Conservation (phyloP, 2,113 vertebrate genomes). For the Stomatorhinus ivindoensis region DNA sequence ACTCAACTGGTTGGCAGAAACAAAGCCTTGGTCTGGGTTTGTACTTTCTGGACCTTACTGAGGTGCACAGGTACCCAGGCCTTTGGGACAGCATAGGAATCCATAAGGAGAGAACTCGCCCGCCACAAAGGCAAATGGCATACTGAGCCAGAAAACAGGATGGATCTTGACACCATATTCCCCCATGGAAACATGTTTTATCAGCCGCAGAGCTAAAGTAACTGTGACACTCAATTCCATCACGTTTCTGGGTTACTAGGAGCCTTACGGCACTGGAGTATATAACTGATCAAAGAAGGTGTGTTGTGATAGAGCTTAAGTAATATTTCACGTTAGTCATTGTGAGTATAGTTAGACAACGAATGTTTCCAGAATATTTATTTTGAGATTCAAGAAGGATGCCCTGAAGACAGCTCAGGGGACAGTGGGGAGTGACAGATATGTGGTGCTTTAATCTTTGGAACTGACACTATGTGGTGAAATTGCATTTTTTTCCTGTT, state of each 20-base stretch:
- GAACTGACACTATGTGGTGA: conserved; percentile 37
- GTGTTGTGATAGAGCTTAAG: background rate
- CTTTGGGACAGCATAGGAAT: background rate
- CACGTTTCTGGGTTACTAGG: background rate
- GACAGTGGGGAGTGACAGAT: background rate
- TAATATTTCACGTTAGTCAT: background rate
- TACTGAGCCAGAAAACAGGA: conserved; percentile 70
- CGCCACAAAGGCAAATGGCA: conserved; percentile 69
- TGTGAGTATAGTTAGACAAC: background rate
- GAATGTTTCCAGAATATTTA: background rate
- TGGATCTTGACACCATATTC: conserved; percentile 77
- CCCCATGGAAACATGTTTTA: conserved; percentile 49
- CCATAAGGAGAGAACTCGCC: conserved; percentile 12
- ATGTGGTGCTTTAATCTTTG: background rate
- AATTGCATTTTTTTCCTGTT: conserved; percentile 32
- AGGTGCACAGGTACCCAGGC: background rate
- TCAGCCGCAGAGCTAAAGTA: background rate
- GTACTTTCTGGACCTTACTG: conserved; percentile 45
- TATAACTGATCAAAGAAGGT: background rate
- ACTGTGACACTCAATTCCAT: background rate
- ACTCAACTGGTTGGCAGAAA: background rate
- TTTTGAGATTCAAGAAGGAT: background rate
- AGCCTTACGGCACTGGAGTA: background rate
- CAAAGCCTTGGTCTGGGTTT: background rate
- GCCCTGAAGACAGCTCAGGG: background rate